Conservation (phyloP, 2,797 vertebrate species). For the Selene dorsalis region DNA sequence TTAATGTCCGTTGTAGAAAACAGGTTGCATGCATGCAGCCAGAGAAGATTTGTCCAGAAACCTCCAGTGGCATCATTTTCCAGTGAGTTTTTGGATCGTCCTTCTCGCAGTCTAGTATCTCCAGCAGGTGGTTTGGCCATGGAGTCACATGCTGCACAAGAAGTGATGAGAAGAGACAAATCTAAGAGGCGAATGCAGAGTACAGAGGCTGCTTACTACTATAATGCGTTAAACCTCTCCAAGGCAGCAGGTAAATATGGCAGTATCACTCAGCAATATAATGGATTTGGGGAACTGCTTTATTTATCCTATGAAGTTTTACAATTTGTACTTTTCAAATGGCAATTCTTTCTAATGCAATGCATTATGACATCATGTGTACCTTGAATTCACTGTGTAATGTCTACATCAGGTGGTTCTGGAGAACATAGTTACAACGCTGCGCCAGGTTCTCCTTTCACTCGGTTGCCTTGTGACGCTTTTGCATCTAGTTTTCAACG, state of each 20-base stretch:
- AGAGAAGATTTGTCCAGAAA: conserved; percentile 18
- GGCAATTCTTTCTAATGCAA: not conserved
- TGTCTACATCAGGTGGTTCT: conserved; percentile 38
- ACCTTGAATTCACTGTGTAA: conserved; percentile 6
- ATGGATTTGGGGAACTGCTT: not conserved
- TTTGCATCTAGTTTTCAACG: conserved; percentile 85
- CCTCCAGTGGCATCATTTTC: conserved; percentile 30
- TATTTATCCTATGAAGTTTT: not conserved
- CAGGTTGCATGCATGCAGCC: conserved; percentile 17
- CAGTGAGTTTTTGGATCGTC: conserved; percentile 30
- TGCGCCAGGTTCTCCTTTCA: conserved; percentile 79
- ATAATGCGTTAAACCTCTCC: conserved; percentile 38
- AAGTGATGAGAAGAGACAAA: conserved; percentile 71
- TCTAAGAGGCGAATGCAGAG: conserved; percentile 69
- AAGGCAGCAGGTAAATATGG: conserved; percentile 64
- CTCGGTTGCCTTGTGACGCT: conserved; percentile 82
- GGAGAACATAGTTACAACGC: conserved; percentile 25
- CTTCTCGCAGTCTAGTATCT: conserved; percentile 55
- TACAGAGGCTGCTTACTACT: conserved; percentile 37
- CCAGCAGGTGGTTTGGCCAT: conserved; percentile 53
- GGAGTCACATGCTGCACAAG: conserved; percentile 71
- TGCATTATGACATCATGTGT: not conserved
- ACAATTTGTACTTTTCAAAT: not conserved
- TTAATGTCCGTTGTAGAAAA: conserved; percentile 55
- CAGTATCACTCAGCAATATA: not conserved